Evolutionary conservation across 1,140 invertebrate species (phyloP).

Genomic region (Acromyrmex heyeri): DNA sequence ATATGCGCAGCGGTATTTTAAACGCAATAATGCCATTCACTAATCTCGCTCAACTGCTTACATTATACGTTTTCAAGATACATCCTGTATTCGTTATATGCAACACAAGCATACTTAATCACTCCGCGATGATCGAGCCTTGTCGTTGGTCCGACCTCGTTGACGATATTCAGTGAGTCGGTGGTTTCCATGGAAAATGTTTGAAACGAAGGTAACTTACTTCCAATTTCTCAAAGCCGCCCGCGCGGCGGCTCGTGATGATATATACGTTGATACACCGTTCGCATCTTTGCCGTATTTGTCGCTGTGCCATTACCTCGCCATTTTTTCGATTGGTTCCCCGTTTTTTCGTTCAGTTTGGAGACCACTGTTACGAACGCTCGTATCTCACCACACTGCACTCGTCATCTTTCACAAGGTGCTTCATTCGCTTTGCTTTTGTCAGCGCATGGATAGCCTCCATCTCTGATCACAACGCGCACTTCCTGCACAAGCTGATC

Average conservation of each 20-base stretch:
- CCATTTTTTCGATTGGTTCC: slow-evolving; percentile 29
- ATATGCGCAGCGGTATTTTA: no score
- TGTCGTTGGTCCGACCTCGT: slow-evolving; percentile 65
- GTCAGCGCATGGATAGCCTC: background rate
- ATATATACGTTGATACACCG: slow-evolving; percentile 53
- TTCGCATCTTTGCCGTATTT: slow-evolving; percentile 50
- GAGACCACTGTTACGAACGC: slow-evolving; percentile 70
- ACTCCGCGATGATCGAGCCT: slow-evolving; percentile 36
- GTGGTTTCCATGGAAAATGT: slow-evolving; percentile 70
- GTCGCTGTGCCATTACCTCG: slow-evolving; percentile 45
- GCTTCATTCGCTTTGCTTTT: slow-evolving; percentile 34
- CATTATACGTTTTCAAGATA: background rate
- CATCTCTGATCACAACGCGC: background rate
- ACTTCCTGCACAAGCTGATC: background rate
- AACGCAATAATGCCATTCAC: background rate
- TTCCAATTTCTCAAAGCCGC: slow-evolving; percentile 57
- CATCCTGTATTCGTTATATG: background rate
- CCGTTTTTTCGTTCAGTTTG: slow-evolving; percentile 70
- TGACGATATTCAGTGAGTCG: slow-evolving; percentile 59
- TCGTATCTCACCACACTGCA: slow-evolving; percentile 19
- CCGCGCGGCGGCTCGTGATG: slow-evolving; percentile 18
- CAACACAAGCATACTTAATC: background rate
- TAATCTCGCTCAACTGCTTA: background rate
- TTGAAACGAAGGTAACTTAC: slow-evolving; percentile 63
- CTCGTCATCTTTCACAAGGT: slow-evolving; percentile 20